Evolutionary conservation across 2,113 vertebrate species (phyloP).

Genomic region (Mesoclemmys tuberculata): DNA sequence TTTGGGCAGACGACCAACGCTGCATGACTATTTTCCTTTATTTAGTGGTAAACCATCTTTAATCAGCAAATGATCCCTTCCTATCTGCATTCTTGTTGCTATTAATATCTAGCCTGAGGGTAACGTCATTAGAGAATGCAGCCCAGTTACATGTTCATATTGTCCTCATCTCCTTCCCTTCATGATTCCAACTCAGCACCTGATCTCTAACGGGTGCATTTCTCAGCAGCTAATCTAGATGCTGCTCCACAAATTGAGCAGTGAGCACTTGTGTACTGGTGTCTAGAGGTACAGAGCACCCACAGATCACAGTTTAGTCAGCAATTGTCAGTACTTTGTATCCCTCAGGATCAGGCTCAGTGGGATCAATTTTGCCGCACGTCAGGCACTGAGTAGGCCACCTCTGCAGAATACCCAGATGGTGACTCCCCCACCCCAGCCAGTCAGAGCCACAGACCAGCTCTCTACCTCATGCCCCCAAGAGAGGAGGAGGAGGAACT

Average conservation of each 20-base stretch:
- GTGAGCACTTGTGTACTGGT: background rate
- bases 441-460: background rate
- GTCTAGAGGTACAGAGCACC: background rate
- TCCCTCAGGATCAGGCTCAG: background rate
- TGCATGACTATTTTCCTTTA: background rate
- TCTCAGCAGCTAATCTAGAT: background rate
- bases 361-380: background rate
- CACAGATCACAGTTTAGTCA: background rate
- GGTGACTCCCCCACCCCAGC: background rate
- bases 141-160: background rate
- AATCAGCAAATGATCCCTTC: background rate
- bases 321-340: background rate
- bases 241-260: background rate
- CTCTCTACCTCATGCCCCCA: background rate
- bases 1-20: background rate
- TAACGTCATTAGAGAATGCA: background rate
- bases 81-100: background rate
- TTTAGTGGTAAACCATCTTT: background rate
- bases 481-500: too few species aligned
- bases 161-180: background rate
- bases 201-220: background rate
- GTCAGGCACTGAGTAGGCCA: background rate
- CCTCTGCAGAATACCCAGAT: background rate
- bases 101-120: background rate
- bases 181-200: background rate